Percentiles rank a stretch among this genome's conserved stretches.
Conservation (phyloP, 1,140 invertebrate genomes). For the Drosophila insularis region DNA sequence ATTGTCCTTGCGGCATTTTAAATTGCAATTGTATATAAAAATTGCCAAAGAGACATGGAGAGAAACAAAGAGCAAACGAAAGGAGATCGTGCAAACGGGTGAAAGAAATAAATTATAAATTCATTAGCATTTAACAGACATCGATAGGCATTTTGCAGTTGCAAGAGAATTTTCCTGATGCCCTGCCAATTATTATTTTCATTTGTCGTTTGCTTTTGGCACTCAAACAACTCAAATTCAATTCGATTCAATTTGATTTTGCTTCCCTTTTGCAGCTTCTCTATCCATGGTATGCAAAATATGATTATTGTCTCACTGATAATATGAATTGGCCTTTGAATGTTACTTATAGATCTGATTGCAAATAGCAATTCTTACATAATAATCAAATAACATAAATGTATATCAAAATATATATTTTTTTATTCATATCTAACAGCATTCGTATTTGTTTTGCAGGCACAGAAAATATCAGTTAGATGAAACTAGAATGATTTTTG, state of each 20-base stretch:
- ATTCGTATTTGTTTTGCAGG: conserved; percentile 10
- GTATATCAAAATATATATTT: not conserved
- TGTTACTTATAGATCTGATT: conserved; percentile 22
- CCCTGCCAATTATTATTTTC: conserved; percentile 3
- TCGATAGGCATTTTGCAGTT: conserved; percentile 18
- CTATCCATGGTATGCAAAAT: conserved; percentile 6
- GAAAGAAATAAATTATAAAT: conserved; percentile 67
- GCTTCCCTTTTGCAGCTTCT: not conserved
- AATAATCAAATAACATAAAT: conserved; percentile 33
- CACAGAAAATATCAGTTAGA: conserved; percentile 15
- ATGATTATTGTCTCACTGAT: conserved; percentile 35
- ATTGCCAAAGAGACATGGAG: conserved; percentile 2
- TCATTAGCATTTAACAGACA: conserved; percentile 63
- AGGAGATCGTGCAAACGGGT: conserved; percentile 33
- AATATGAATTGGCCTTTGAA: conserved; percentile 15
- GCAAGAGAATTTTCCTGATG: conserved; percentile 15
- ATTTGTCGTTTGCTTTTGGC: not conserved
- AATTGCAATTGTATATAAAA: conserved; percentile 43
- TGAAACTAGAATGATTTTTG: conserved; percentile 59
- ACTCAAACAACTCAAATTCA: not conserved
- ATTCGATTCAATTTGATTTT: not conserved
- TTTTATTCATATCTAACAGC: not conserved
- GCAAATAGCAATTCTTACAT: conserved; percentile 15
- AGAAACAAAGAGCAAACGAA: conserved; percentile 31
- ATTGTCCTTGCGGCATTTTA: conserved; percentile 68